Base-by-base conservation (phyloP, 2,797 vertebrate genomes). In the Sciurus carolinensis region DNA sequence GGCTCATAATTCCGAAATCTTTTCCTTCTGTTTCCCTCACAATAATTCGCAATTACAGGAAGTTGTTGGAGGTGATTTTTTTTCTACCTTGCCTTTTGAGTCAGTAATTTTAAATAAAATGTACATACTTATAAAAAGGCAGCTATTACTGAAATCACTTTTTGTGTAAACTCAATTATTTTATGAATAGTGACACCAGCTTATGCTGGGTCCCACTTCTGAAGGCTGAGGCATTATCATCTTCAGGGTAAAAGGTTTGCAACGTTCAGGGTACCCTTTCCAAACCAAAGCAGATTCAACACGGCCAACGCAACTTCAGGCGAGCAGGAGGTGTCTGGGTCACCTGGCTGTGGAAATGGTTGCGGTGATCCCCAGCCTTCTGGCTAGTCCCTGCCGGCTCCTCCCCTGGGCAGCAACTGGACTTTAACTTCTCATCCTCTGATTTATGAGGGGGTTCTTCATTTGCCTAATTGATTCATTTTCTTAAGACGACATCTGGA, bases 21-120 rank as follows among this genome's bases (percentile, higher is more conserved):
- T 99, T 99, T 99, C 99, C 99, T 99, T 99, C 99, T 99, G 99
- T 99, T 99, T 99, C 99, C 99, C 99, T 99, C 99, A 99, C 99
- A 99, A 99, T 99, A 99, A 99, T 99, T 99, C 98, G 99, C 99
- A 99, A 99, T 99, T 99, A 99, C 99, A 99, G 99, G 99, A 99
- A 99, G 99, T 99, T 99, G 99, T 99, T 99, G 99, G 99, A 99
- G 99, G 99, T 99, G 99, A 99, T 99, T 99, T 99, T 98, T 98
- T 98, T 97, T 97, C 98, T 98, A 98, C 99, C 99, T 99, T 99
- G 98, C 99, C 98, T 98, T 99, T 99, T 99, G 99, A 99, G 98
- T 99, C 99, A 98, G 99, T 99, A 98, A 99, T 99, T 99, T 99
- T 99, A 99, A 99, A 99, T 99, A 99, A 99, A 99, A 99, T 99